Base-by-base conservation (phyloP, 1,140 invertebrate genomes). In the Anastrepha ludens region DNA sequence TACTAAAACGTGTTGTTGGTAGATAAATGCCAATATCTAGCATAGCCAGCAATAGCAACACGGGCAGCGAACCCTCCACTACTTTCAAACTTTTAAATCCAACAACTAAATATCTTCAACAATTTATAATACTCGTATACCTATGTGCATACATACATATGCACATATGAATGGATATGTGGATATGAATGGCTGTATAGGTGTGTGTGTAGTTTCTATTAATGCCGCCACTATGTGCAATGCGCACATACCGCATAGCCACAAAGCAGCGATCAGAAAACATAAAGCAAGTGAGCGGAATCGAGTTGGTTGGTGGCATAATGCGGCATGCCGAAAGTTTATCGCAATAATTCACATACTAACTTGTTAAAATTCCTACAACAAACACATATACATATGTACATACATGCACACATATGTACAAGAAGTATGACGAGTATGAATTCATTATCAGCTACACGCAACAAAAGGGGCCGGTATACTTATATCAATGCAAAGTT, bases 321-420 rank as follows among this genome's bases (percentile, higher is more conserved):
- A 50, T 78, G 5, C 70, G 70, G n/a, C 17, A n/a, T 78, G 17
- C 44, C 70, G 70, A 78, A 78, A 78, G 41, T 78, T 78, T 50
- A 78, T 78, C 44, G 74, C 47, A 81, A 58, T 55, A 8, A 20
- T 55, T 81, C 74, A 0, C 17, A 55, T 55, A 81, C 2, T 47
- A 29, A 81, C 47, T 20, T 55, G 29, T 20, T 20, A 47, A 74
- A 44, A 74, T 74, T 8, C 13, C 6, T 74, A 47, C 47, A 47
- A 7, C 39, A 74, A 44, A 47, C 62, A 7, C 62, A 65, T 64
- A 29, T 29, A 29, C 29, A 29, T 29, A n/a, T n/a, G n/a, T n/a
- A 29, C 29, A 29, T 29, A 29, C 29, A 67, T 7, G 20, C 13
- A 9, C 15, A 17, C 44, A 44, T 44, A 74, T 74, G 29, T 74